Base-by-base conservation (phyloP, 2,113 vertebrate genomes). In the Callionymus lyra region DNA sequence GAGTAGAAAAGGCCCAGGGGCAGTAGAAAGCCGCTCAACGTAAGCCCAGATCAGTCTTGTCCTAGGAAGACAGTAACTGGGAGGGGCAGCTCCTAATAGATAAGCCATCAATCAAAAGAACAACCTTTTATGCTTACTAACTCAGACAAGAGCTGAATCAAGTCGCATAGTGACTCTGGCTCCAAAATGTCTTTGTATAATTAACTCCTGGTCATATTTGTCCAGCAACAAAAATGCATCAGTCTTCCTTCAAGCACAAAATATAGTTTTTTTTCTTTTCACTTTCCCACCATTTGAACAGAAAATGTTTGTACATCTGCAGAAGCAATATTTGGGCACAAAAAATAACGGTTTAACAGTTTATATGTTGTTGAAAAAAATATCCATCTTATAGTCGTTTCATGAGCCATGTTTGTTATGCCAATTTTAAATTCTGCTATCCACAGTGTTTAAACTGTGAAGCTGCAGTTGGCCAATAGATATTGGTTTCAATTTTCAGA, bases 21-120 rank as follows among this genome's bases (percentile, higher is more conserved):
- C 41, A 43, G 47, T 44, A 52, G 34, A 60, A 72, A 73, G 67
- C 56, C 40, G 57, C 59, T 74, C 71, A 70, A 32, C 48, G 36
- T 67, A 70, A 74, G 72, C 60, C 65, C 55, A 48, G 62, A 76
- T 80, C 65, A 65, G 65, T 71, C 59, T 63, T 41, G 48, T 59
- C 59, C 61, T 38, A 19, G 50, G 50, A 71, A 57, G 72, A 60
- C 52, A 47, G 21, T 27, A 27, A 27, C 42, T 33, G 54, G 59
- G 40, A 41, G 51, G 53, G 38, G 45, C 57, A 68, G 54, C 52
- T 54, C 27, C 61, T 52, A 63, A 44, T 41, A 58, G 60, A 59
- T 48, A 55, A 44, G 38, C 41, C 44, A 66, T 72, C 51, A 56
- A 50, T 62, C 68, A 64, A 33, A 47, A 59, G 34, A 38, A 57